Conservation (phyloP, 2,888 invertebrate species). For the Agriotes lineatus region DNA sequence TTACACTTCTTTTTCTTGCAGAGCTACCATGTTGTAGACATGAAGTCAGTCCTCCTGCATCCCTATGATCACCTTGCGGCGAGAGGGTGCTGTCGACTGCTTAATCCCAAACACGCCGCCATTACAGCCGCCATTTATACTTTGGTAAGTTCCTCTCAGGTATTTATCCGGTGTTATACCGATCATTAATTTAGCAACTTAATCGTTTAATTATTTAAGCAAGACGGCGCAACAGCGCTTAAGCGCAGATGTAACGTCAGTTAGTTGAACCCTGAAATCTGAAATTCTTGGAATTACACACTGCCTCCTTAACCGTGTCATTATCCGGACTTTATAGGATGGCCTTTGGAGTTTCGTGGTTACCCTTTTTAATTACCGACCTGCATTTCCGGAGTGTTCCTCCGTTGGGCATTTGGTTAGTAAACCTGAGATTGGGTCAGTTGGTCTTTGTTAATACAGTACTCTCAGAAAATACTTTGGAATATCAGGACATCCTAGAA, state of each 20-base stretch:
- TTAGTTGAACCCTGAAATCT: no score
- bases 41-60: slow-evolving; percentile 70
- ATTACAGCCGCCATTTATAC: slow-evolving; percentile 81
- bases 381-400: slow-evolving; percentile 7
- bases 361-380: slow-evolving; percentile 1
- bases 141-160: slow-evolving; percentile 70
- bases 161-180: no score
- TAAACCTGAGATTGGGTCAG: slow-evolving; percentile 2
- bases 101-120: slow-evolving; percentile 80
- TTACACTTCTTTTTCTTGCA: slow-evolving; percentile 18
- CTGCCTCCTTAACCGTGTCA: no score
- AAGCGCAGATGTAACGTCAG: no score
- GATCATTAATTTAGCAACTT: no score
- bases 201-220: no score
- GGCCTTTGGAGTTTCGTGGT: neutral
- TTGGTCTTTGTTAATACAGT: neutral
- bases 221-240: no score
- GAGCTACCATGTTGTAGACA: slow-evolving; percentile 57
- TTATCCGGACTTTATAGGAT: no score
- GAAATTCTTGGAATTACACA: no score
- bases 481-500: no score
- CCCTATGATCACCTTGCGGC: slow-evolving; percentile 66
- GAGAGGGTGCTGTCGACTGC: slow-evolving; percentile 72
- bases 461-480: no score
- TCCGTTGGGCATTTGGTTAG: slow-evolving; percentile 12